These are phyloP conservation scores for Hylia prasina DNA, from an alignment of 2,113 vertebrate genomes.

Conservation along the genomic window DNA sequence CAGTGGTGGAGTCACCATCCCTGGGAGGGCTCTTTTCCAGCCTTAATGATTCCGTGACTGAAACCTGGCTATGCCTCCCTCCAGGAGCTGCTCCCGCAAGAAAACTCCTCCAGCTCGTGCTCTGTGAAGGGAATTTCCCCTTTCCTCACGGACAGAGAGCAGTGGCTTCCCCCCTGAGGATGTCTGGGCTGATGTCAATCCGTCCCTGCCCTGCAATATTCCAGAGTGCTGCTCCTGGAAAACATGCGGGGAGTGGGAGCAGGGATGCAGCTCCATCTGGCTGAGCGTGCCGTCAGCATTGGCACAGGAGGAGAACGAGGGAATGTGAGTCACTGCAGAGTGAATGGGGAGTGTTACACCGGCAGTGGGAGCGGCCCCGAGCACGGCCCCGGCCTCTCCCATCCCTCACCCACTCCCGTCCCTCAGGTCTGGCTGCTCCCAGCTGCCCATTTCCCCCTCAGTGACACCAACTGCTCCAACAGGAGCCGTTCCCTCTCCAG, in stretches of 20 bases:
- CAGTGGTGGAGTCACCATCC: too few relatives aligned
- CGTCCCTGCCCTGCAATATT: neutral
- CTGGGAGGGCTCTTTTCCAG: neutral
- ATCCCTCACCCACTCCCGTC: neutral
- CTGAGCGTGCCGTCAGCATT: neutral
- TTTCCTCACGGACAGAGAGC: neutral
- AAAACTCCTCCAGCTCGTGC: neutral
- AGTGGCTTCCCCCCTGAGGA: neutral
- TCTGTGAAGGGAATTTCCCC: neutral
- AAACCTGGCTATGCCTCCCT: neutral
- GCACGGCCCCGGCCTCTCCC: neutral
- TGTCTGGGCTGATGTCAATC: neutral
- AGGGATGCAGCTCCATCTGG: neutral
- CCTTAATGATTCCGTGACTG: accelerated
- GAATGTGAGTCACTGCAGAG: neutral
- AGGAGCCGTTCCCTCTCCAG: neutral
- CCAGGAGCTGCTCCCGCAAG: neutral
- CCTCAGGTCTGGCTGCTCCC: neutral
- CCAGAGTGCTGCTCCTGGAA: neutral
- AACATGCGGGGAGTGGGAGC: neutral
- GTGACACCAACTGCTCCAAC: neutral
- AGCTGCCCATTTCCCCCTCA: neutral
- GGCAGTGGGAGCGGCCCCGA: neutral
- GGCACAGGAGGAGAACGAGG: neutral
- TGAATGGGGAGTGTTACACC: neutral